These are phyloP conservation scores for Noctua janthina DNA, from an alignment of 2,888 invertebrate genomes.

Conservation along the genomic window DNA sequence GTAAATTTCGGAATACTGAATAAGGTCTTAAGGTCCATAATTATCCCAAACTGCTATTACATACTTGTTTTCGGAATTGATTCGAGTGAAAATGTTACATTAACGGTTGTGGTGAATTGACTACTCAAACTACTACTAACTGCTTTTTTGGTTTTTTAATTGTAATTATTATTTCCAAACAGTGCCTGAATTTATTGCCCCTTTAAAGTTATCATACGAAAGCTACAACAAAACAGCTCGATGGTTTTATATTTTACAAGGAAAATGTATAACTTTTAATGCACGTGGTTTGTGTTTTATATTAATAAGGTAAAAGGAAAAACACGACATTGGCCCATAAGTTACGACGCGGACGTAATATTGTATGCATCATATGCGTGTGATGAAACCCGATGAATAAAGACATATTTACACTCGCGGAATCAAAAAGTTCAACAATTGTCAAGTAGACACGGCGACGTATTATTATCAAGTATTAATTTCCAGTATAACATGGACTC, in stretches of 20 bases:
- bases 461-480: too few species aligned
- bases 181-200: neutral
- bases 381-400: neutral
- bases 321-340: neutral
- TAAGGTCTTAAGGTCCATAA: neutral
- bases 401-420: neutral
- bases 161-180: neutral
- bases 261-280: constrained; percentile 2
- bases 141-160: constrained; percentile 6
- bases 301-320: neutral
- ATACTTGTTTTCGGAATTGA: constrained; percentile 2
- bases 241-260: neutral
- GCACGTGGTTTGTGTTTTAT: constrained; percentile 47
- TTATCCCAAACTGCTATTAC: neutral
- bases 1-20: neutral
- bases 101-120: constrained; percentile 55
- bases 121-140: constrained; percentile 52
- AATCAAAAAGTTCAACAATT: neutral
- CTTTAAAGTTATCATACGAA: neutral
- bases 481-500: too few species aligned
- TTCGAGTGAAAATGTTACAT: constrained; percentile 30
- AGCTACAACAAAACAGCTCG: neutral
- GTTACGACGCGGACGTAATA: neutral
- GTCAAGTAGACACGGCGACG: neutral
- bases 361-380: neutral